phyloP scores from a whole-genome alignment of 1,140 invertebrate species.

The Lepidurus packardi region DNA sequence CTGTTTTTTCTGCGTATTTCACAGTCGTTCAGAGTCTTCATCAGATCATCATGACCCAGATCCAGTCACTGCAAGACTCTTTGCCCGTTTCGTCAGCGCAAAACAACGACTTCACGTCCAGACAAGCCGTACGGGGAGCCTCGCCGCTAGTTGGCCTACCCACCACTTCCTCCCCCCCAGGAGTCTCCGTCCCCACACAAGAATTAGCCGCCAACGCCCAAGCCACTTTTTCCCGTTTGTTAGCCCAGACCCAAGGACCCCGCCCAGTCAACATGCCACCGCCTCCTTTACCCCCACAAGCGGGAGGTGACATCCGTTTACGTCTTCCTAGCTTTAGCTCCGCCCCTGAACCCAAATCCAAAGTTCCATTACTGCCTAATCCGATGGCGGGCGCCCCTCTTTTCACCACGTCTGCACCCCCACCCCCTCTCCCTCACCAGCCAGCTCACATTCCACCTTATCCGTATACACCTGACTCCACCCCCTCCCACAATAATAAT shows the following conservation, averaged over 20 bases:
- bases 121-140: constrained; percentile 27
- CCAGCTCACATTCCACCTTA: constrained; percentile 36
- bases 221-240: constrained; percentile 28
- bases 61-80: constrained; percentile 42
- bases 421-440: constrained; percentile 29
- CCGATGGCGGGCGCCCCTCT: constrained; percentile 26
- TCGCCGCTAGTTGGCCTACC: constrained; percentile 22
- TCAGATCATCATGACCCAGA: constrained; percentile 48
- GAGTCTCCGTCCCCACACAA: not conserved
- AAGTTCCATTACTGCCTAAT: constrained; percentile 3
- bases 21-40: constrained; percentile 51
- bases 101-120: constrained; percentile 28
- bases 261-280: constrained; percentile 7
- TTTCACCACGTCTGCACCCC: constrained; percentile 27
- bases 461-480: constrained; percentile 36
- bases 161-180: constrained; percentile 21
- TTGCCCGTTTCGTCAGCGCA: constrained; percentile 29
- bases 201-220: constrained; percentile 31
- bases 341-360: not conserved
- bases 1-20: constrained; percentile 36
- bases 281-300: constrained; percentile 19
- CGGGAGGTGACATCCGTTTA: constrained; percentile 32
- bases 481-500: constrained; percentile 35
- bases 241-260: constrained; percentile 27
- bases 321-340: constrained; percentile 25